Base-by-base conservation (phyloP, 2,113 vertebrate genomes). In the Elephas maximus region DNA sequence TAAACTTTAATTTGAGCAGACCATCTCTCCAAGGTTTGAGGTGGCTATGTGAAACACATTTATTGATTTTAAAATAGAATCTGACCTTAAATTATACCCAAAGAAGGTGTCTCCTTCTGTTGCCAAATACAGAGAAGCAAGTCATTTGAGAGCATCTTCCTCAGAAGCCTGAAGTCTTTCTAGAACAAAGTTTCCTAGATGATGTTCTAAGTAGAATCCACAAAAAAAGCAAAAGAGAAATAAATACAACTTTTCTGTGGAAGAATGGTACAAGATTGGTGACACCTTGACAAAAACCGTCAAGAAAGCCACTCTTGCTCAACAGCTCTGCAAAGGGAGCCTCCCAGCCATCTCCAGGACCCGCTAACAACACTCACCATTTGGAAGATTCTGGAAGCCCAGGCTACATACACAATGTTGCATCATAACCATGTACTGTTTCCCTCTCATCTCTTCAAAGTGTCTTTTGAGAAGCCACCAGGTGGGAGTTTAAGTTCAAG, bases 61-160 rank as follows among this genome's bases (percentile, higher is more conserved):
- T 44, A 60, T 15, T 91, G 76, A 84, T 84, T 84, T 96, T 60
- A 95, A 82, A 94, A 65, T 53, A 76, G 69, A 94, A 93, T 81
- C 73, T 41, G 67, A 97, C 24, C 37, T 93, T 69, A 37, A 78
- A 14, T 77, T 67, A 65, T 37, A 69, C 18, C 14, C 60, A 45
- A 60, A 28, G 33, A 53, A 21, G 67, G 14, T 17, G 1, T 53
- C 41, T 88, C 69, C 78, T 67, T 63, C 73, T 53, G 71, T 71
- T 90, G 76, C 44, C 83, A 90, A 90, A 69, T 88, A 12, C 80
- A 65, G 81, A 92, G 77, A 84, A 78, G 76, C 51, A 76, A 88
- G 23, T n/a, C 76, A 90, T 76, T 90, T 45, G 81, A 90, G 24
- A 63, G 10, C 8, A 60, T 67, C 74, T 74, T 23, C 60, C 2